Conservation (phyloP, 2,113 vertebrate genomes). For the Xiphophorus maculatus region DNA sequence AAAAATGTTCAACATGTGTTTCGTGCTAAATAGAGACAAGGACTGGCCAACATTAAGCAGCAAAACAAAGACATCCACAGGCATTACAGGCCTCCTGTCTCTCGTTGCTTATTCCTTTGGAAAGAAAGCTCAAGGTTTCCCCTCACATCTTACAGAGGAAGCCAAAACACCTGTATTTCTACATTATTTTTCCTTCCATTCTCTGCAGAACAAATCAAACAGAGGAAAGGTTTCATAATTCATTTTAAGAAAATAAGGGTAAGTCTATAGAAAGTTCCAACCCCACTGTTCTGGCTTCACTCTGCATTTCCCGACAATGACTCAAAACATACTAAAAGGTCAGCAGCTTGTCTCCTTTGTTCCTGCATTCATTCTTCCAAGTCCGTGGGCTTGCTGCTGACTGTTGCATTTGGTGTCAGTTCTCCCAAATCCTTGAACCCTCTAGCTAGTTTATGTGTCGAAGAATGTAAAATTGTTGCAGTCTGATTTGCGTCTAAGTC, state of each 20-base stretch:
- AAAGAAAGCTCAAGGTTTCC: neutral
- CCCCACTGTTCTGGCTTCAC: conserved; percentile 9
- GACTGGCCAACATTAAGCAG: neutral
- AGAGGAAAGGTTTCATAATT: neutral
- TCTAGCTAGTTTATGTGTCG: neutral
- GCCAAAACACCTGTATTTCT: neutral
- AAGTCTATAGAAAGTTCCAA: neutral
- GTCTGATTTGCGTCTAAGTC: neutral
- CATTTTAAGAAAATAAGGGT: neutral
- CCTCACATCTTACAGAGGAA: neutral
- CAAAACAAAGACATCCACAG: neutral
- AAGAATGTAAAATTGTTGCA: conserved; percentile 4
- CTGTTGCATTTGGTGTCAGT: conserved; percentile 5
- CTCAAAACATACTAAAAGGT: conserved; percentile 14
- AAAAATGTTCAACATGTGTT: neutral
- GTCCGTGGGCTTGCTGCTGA: neutral
- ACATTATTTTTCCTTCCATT: neutral
- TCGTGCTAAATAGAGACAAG: neutral
- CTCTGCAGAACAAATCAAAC: neutral
- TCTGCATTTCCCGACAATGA: conserved; percentile 16
- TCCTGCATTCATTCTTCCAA: conserved; percentile 4
- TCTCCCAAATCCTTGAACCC: conserved; percentile 12
- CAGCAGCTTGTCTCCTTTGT: conserved; percentile 15
- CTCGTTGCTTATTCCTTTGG: neutral
- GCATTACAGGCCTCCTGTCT: neutral